phyloP scores from a whole-genome alignment of 2,888 invertebrate species.

The Ametastegia equiseti region DNA sequence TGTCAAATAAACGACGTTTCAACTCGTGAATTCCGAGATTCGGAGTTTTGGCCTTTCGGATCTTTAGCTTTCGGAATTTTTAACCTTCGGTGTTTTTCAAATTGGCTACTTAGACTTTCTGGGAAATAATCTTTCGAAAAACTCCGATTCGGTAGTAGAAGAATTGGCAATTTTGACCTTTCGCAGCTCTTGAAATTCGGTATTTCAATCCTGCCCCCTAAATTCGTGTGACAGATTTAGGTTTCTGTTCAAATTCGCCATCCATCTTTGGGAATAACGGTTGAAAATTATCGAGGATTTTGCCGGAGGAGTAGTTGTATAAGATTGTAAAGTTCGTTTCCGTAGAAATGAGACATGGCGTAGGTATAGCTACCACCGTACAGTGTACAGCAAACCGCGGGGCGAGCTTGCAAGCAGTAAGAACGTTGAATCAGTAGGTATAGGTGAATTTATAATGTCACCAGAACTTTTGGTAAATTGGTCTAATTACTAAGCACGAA shows the following conservation, averaged over 20 bases:
- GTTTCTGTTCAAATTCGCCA: neutral
- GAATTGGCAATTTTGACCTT: no score
- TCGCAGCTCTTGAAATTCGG: no score
- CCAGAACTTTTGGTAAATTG: conserved; percentile 43
- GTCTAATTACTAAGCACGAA: conserved; percentile 46
- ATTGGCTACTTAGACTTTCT: no score
- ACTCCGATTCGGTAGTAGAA: no score
- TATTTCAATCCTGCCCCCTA: no score
- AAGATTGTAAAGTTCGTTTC: neutral
- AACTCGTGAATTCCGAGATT: no score
- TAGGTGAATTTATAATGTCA: conserved; percentile 46
- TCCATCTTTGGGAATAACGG: neutral
- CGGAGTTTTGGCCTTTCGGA: no score
- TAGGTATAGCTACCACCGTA: no score
- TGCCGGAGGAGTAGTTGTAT: neutral
- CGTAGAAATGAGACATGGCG: neutral
- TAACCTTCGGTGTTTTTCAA: no score
- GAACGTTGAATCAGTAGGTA: conserved; percentile 32
- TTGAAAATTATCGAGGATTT: neutral
- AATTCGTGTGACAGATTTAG: neutral
- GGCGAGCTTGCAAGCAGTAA: neutral
- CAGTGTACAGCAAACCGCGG: neutral
- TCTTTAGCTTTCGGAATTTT: no score
- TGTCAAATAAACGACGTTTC: no score
- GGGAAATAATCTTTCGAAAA: no score